Evolutionary conservation across 2,797 vertebrate species (phyloP).

Genomic region (Anniella stebbinsi): DNA sequence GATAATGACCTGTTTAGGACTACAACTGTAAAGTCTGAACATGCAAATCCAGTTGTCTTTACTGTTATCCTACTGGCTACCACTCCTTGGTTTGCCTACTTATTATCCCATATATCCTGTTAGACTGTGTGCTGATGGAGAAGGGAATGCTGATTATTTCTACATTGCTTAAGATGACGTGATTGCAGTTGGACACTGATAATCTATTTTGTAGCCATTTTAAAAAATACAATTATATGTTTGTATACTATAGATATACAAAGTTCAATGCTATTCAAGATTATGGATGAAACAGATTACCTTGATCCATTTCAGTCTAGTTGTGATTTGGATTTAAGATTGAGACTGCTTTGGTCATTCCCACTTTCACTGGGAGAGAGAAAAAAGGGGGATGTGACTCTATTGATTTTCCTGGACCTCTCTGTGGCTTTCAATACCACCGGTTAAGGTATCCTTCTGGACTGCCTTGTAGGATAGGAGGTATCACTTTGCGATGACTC

Average conservation of each 20-base stretch:
- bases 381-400: neutral
- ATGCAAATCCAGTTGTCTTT: conserved; percentile 17
- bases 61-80: conserved; percentile 1
- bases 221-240: neutral
- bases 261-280: neutral
- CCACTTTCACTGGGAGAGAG: neutral
- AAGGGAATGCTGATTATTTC: neutral
- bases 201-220: neutral
- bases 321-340: neutral
- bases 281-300: neutral
- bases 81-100: conserved; percentile 14
- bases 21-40: neutral
- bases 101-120: neutral
- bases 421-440: neutral
- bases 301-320: neutral
- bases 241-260: neutral
- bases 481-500: neutral
- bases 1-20: conserved; percentile 3
- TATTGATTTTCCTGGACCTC: neutral
- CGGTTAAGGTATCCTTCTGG: neutral
- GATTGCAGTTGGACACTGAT: neutral
- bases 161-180: neutral
- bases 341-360: neutral
- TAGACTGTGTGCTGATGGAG: neutral
- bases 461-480: neutral